Base-by-base conservation (phyloP, 2,113 vertebrate species). In the Cathartes aura region DNA sequence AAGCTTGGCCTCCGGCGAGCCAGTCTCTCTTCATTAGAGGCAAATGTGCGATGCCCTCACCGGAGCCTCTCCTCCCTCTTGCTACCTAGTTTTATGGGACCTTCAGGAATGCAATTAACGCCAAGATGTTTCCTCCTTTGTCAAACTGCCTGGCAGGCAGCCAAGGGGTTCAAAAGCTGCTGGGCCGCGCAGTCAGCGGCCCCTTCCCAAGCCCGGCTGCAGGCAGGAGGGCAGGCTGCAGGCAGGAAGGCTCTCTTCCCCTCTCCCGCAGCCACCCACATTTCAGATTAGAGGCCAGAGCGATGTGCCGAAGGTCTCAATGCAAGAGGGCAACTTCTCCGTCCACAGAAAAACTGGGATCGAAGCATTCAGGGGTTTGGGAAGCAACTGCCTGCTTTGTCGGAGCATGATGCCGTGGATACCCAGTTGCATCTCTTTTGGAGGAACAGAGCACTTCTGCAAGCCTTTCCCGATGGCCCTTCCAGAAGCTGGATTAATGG, bases 101-200 rank as follows among this genome's bases (percentile, higher is more conserved):
- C 60, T 85, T 89, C 74, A 93, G 93, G 96, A 95, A 97, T 96
- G 96, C 89, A 97, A 97, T 97, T 97, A 97, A 87, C 1, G 10
- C 73, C 4, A 8, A 91, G 95, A 97, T 64, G 72, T 79, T 95
- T 96, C 60, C 84, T 91, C 73, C 66, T 95, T 95, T 96, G 93
- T 94, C 94, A 82, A 55, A 75, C 34, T 79, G 74, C 52, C 78
- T 87, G 96, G 96, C 93, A n/a, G 81, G 70, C 81, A 74, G 94
- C 91, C 94, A 75, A 84, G 40, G 29, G 76, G 89, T 90, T 96
- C 89, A 75, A 75, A 93, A 91, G 92, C 66, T 12, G 3, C 19
- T 3, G 67, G 50, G 82, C 7, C 1, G 3, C 13, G 19, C 53
- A 64, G 78, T 23, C 71, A 68, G 80, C 82, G 32, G 86, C 83